phyloP scores from a whole-genome alignment of 1,140 invertebrate genomes.

The Odontomachus brunneus region DNA sequence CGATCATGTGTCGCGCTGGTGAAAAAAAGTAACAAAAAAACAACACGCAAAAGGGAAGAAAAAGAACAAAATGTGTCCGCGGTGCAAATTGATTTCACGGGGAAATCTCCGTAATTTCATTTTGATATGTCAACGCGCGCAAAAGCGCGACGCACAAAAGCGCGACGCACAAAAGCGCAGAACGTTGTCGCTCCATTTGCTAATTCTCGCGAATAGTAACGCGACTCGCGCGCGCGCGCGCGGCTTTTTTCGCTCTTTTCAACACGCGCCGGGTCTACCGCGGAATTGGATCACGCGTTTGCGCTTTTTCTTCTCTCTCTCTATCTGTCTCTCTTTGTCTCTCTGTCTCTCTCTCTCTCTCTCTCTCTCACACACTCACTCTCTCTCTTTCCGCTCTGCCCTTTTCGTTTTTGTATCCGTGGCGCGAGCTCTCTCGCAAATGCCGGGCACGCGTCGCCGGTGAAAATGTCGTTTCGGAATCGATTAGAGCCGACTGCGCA shows the following conservation, averaged over 20 bases:
- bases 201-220: constrained; percentile 34
- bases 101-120: constrained; percentile 26
- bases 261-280: constrained; percentile 24
- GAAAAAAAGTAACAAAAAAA: no score
- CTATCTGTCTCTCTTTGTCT: constrained; percentile 10
- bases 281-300: constrained; percentile 55
- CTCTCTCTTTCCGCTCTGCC: no score
- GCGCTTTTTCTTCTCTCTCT: not conserved
- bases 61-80: not conserved
- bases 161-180: not conserved
- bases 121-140: constrained; percentile 7
- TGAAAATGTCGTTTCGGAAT: constrained; percentile 67
- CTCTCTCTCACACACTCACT: constrained; percentile 17
- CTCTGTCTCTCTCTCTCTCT: not conserved
- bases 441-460: constrained; percentile 54
- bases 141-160: not conserved
- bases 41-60: not conserved
- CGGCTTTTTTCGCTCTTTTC: constrained; percentile 7
- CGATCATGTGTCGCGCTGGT: not conserved
- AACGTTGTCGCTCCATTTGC: constrained; percentile 25
- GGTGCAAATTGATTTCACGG: constrained; percentile 3
- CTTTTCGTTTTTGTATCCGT: constrained; percentile 5
- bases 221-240: constrained; percentile 8
- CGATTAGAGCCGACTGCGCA: constrained; percentile 53
- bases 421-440: constrained; percentile 4